These are phyloP conservation scores for Ophioderma brevispina DNA, from an alignment of 35 echinoderm and acorn worm species.

Conservation along the genomic window DNA sequence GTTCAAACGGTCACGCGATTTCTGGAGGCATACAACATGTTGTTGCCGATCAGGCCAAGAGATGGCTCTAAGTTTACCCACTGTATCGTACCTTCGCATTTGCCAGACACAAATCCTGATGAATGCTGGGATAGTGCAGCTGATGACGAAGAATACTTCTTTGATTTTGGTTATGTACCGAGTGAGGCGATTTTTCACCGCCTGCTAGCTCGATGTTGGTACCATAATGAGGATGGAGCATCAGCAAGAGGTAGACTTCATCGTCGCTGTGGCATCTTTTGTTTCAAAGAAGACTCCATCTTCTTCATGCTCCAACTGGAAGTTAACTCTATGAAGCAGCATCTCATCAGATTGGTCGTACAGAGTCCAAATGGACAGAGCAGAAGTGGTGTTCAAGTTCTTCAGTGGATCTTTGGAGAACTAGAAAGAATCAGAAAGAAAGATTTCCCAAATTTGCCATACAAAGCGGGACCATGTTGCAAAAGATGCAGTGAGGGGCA, in stretches of 20 bases:
- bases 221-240: not conserved
- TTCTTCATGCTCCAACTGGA: not conserved
- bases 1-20: not conserved
- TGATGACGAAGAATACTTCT: slow-evolving; percentile 34
- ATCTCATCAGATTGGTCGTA: not conserved
- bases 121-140: not conserved
- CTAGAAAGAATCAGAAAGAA: slow-evolving; percentile 19
- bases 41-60: not conserved
- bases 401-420: not conserved
- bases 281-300: not conserved
- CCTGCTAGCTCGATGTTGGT: slow-evolving; percentile 27
- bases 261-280: not conserved
- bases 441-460: slow-evolving; percentile 39
- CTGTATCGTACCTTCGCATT: slow-evolving; percentile 13
- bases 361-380: not conserved
- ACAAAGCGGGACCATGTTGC: slow-evolving; percentile 28
- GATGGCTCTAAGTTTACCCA: not conserved
- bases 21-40: slow-evolving; percentile 27
- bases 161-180: slow-evolving; percentile 48
- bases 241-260: not conserved
- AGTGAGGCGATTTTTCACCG: slow-evolving; percentile 5
- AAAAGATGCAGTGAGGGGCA: not conserved
- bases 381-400: not conserved
- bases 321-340: not conserved
- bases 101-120: not conserved